These are phyloP conservation scores for Dipodomys merriami DNA, from an alignment of 2,113 vertebrate species.

Conservation along the genomic window DNA sequence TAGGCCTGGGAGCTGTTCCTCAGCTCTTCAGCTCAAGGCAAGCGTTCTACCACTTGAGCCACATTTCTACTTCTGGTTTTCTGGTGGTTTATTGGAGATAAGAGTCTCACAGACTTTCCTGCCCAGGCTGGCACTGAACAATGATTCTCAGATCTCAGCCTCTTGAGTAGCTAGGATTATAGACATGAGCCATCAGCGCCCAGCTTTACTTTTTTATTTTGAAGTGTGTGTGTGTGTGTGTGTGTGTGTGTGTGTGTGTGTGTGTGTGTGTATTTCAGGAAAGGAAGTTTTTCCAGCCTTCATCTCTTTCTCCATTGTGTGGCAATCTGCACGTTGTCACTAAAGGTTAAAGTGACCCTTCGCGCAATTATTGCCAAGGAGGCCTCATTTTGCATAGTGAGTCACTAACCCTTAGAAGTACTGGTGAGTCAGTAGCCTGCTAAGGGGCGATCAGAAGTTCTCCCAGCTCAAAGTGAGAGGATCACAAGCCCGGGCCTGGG, in stretches of 20 bases:
- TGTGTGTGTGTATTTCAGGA: background rate
- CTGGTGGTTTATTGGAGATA: too few relatives aligned
- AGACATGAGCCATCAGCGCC: too few relatives aligned
- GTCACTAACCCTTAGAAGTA: slow-evolving; percentile 7
- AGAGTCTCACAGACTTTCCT: too few relatives aligned
- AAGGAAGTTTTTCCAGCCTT: background rate
- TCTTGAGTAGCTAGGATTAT: too few relatives aligned
- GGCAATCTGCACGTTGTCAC: background rate
- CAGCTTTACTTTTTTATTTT: background rate
- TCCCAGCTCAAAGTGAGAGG: background rate
- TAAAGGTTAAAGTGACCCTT: slow-evolving; percentile 63
- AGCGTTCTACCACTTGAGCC: too few relatives aligned
- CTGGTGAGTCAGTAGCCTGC: slow-evolving; percentile 47
- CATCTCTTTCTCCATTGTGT: background rate
- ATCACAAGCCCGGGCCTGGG: background rate
- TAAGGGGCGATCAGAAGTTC: slow-evolving; percentile 25
- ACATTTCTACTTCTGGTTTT: too few relatives aligned
- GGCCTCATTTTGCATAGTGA: slow-evolving; percentile 13
- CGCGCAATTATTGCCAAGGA: slow-evolving; percentile 20
- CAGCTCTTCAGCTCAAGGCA: too few relatives aligned
- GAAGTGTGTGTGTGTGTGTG: background rate
- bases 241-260: background rate
- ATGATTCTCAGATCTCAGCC: too few relatives aligned
- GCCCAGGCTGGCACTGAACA: too few relatives aligned
- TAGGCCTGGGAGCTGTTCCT: too few relatives aligned